Percentiles rank a stretch among this genome's conserved stretches.
Evolutionary conservation across 2,797 vertebrate species (phyloP).

Genomic region (Poliocrania exsul): DNA sequence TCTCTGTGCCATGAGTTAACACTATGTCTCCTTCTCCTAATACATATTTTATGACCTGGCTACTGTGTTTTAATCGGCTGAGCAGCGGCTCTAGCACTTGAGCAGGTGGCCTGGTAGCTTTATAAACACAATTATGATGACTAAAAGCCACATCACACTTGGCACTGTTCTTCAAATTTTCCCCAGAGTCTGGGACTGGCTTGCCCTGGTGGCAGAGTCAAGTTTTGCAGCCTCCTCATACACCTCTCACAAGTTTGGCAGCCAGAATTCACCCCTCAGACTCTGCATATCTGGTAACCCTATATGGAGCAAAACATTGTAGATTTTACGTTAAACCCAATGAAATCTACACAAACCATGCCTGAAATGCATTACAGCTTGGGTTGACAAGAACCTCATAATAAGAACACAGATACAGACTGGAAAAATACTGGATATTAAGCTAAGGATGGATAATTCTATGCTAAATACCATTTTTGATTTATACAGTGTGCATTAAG

Average conservation of each 20-base stretch:
- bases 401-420: background rate
- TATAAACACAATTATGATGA: conserved; percentile 51
- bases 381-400: background rate
- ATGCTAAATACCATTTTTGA: background rate
- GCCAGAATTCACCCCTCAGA: background rate
- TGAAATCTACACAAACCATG: background rate
- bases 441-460: background rate
- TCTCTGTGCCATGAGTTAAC: background rate
- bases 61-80: conserved; percentile 1
- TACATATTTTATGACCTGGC: conserved; percentile 50
- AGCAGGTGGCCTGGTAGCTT: conserved; percentile 56
- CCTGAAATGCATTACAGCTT: background rate
- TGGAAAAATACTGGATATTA: background rate
- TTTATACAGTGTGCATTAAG: background rate
- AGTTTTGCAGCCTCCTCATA: background rate
- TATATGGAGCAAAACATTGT: background rate
- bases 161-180: background rate
- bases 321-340: background rate
- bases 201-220: background rate
- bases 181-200: background rate
- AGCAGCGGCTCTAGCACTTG: conserved; percentile 2
- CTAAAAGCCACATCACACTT: conserved; percentile 47
- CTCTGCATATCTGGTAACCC: background rate
- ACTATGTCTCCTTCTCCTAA: conserved; percentile 5
- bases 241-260: background rate